Base-by-base conservation (phyloP, 2,888 invertebrate genomes). In the Drosophila affinis region DNA sequence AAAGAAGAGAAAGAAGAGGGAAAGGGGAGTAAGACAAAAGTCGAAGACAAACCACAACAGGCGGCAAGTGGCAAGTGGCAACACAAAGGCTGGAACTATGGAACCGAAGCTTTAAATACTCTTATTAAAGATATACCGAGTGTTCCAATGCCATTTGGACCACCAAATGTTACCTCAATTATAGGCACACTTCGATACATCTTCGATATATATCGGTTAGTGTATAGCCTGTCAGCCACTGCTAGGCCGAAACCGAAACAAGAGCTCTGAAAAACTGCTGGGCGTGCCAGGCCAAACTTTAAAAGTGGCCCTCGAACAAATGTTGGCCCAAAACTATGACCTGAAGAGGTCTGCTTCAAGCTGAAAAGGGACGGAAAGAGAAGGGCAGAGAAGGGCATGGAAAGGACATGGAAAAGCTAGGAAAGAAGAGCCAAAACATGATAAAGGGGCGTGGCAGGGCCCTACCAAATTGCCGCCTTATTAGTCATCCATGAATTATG, bases 271-370 rank as follows among this genome's bases (percentile, higher is more conserved):
- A 57, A 57, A 78, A 81, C 78, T 65, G 74, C 34, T 44, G 76
- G 74, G 74, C 77, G 74, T 79, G 74, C 79, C 75, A 75, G n/a
- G n/a, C 63, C 71, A 69, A 71, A 83, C 75, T 80, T 76, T 77
- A 72, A 80, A 79, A 83, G 80, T 77, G 80, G 73, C 80, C 77
- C 80, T 83, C 71, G 73, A 75, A 78, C 75, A 78, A 75, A 80
- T 39, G 14, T 39, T 34, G 4, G n/a, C n/a, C n/a, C 1, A 39
- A 39, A 14, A 29, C 29, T 29, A 29, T 29, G 29, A 29, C 29
- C 29, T 29, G 29, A 27, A 27, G 27, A 27, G 27, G 29, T 29
- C 29, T 2, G 29, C 29, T 21, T 21, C 21, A 2, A 29, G 29
- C 29, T 2, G 29, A 39, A 2, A 7, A 7, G n/a, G 7, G 14